A percentile compares a stretch with the other conserved stretches of the same genome.
These are phyloP conservation scores for Drepana falcataria DNA, from an alignment of 2,888 invertebrate genomes.

Conservation along the genomic window DNA sequence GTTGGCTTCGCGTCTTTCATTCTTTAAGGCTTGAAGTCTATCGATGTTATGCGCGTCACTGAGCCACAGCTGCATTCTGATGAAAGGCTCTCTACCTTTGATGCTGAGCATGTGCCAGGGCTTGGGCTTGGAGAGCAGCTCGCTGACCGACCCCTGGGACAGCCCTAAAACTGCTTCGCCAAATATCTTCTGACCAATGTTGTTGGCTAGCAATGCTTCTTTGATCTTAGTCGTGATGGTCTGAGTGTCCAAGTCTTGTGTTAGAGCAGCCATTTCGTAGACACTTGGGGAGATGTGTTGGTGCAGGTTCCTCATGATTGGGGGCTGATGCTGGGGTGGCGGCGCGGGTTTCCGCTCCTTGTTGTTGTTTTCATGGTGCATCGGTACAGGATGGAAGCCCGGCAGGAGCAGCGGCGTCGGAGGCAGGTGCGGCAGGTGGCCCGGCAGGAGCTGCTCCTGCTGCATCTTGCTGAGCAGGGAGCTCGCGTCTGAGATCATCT, in stretches of 20 bases:
- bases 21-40: slow-evolving; percentile 92
- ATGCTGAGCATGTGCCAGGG: slow-evolving; percentile 99
- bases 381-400: slow-evolving; percentile 86
- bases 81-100: slow-evolving; percentile 97
- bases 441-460: slow-evolving; percentile 81
- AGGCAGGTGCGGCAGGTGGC: slow-evolving; percentile 73
- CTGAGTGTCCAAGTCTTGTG: slow-evolving; percentile 97
- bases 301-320: slow-evolving; percentile 85
- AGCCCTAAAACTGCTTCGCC: slow-evolving; percentile 98
- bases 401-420: slow-evolving; percentile 83
- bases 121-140: slow-evolving; percentile 97
- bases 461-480: slow-evolving; percentile 84
- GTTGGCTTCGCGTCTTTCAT: slow-evolving; percentile 93
- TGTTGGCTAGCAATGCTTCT: slow-evolving; percentile 96
- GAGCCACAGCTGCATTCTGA: slow-evolving; percentile 97
- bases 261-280: slow-evolving; percentile 97
- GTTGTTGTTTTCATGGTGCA: slow-evolving; percentile 79
- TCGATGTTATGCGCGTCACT: slow-evolving; percentile 97
- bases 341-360: slow-evolving; percentile 77
- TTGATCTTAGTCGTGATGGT: slow-evolving; percentile 98
- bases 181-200: slow-evolving; percentile 98
- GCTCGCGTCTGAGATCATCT: slow-evolving; percentile 86
- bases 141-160: slow-evolving; percentile 98
- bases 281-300: slow-evolving; percentile 96
- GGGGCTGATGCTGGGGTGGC: slow-evolving; percentile 81